A percentile compares a stretch with the other conserved stretches of the same genome.
Conservation (phyloP, 2,113 vertebrate genomes). For the Hassar affinis region DNA sequence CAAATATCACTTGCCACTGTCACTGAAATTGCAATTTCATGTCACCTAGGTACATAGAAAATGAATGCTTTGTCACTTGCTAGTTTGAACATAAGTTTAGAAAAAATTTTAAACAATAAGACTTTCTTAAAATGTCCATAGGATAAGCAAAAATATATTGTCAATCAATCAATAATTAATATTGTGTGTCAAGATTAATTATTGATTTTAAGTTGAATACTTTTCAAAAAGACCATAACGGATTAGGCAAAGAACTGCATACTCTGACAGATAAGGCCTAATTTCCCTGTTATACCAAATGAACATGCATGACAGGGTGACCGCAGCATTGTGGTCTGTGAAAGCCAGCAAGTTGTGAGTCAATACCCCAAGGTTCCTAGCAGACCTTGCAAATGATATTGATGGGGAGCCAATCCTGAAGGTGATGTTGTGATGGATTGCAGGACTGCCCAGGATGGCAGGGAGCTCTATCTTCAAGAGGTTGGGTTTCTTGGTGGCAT, state of each 20-base stretch:
- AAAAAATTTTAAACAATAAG: background rate
- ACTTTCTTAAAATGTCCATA: background rate
- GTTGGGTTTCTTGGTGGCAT: background rate
- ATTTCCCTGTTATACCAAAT: background rate
- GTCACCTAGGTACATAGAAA: background rate
- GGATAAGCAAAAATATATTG: background rate
- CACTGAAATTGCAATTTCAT: background rate
- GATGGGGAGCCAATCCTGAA: background rate
- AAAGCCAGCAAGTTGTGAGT: background rate
- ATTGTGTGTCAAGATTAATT: background rate
- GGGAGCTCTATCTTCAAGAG: background rate
- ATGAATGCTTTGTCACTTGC: background rate
- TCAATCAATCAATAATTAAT: background rate
- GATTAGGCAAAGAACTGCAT: background rate
- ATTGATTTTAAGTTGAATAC: background rate
- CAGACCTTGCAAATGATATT: conserved; percentile 3
- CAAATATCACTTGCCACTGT: background rate
- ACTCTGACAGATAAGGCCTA: background rate
- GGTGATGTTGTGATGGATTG: conserved; percentile 7
- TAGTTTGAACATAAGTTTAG: background rate
- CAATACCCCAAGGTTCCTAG: conserved; percentile 12
- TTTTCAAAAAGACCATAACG: background rate
- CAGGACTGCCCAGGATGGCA: background rate
- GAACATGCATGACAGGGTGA: background rate
- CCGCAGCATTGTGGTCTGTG: background rate